Evolutionary conservation across 2,113 vertebrate genomes (phyloP).

Genomic region (Heliornis fulica): DNA sequence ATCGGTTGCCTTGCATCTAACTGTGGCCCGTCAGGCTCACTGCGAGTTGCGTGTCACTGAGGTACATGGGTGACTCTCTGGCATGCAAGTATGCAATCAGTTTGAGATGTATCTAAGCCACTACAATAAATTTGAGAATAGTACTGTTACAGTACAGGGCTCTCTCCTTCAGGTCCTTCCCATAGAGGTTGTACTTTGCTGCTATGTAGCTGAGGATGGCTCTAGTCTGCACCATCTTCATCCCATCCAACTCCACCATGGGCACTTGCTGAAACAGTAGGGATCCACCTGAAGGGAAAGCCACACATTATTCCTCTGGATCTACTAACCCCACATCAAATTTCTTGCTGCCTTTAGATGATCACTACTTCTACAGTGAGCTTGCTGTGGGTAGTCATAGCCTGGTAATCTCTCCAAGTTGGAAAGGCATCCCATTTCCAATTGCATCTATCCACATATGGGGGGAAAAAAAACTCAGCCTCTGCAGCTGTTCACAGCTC

Average conservation of each 20-base stretch:
- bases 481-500: background rate
- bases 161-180: constrained; percentile 82
- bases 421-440: background rate
- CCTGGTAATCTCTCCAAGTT: background rate
- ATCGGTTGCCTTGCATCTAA: background rate
- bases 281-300: constrained; percentile 54
- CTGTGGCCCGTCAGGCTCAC: background rate
- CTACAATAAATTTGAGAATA: background rate
- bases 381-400: background rate
- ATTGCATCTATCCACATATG: background rate
- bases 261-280: constrained; percentile 90
- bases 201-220: constrained; percentile 86
- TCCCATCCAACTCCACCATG: constrained; percentile 89
- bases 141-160: constrained; percentile 71
- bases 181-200: constrained; percentile 85
- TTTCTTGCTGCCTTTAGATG: background rate
- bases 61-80: background rate
- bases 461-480: background rate
- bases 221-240: constrained; percentile 86
- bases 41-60: background rate
- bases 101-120: background rate
- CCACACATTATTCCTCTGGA: background rate
- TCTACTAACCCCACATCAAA: rapidly evolving
- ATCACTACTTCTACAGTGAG: background rate
- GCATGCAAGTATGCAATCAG: background rate